Conservation (phyloP, 2,888 invertebrate genomes). For the Pristionchus entomophagus region DNA sequence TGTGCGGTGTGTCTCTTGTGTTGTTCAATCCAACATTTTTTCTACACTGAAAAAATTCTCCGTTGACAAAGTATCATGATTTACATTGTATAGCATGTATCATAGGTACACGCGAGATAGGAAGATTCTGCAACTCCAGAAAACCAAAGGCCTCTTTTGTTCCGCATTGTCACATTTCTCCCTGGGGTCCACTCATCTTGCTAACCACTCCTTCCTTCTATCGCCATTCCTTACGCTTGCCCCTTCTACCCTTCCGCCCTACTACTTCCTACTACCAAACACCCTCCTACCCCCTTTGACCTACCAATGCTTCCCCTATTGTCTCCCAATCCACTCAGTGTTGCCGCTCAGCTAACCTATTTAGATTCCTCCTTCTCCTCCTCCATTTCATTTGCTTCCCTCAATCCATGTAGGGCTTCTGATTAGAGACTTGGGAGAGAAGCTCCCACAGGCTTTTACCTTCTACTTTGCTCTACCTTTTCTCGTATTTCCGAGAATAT, state of each 20-base stretch:
- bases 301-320: neutral
- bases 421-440: too few relatives aligned
- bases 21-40: too few relatives aligned
- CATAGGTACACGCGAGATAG: too few relatives aligned
- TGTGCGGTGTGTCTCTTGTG: neutral
- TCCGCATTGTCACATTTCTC: neutral
- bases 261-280: neutral
- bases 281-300: neutral
- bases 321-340: neutral
- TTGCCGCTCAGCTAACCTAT: neutral
- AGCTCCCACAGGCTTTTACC: too few relatives aligned
- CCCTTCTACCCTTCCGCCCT: conserved; percentile 1
- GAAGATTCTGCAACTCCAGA: too few relatives aligned
- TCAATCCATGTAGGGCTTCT: neutral
- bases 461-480: neutral
- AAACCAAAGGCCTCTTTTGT: too few relatives aligned
- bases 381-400: neutral
- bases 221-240: conserved; percentile 7
- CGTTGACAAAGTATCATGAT: too few relatives aligned
- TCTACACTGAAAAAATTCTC: too few relatives aligned
- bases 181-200: neutral
- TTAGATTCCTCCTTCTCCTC: neutral
- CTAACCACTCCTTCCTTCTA: neutral
- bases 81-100: too few relatives aligned
- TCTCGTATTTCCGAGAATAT: neutral